phyloP scores from a whole-genome alignment of 2,888 invertebrate genomes.

The Acleris sparsana region DNA sequence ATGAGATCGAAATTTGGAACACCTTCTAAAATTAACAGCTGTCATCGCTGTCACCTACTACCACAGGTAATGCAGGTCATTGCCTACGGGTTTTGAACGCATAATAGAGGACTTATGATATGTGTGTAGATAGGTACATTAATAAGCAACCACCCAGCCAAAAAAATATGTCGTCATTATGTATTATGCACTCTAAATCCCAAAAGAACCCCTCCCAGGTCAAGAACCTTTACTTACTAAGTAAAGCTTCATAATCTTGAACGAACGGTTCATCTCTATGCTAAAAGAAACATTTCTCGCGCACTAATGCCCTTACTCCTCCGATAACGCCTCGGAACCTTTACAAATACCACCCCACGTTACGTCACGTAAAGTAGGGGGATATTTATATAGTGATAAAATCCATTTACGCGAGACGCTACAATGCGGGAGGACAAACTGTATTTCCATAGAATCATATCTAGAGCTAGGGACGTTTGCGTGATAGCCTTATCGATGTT shows the following conservation, averaged over 20 bases:
- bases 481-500: constrained; percentile 14
- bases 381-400: constrained; percentile 75
- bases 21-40: too few relatives aligned
- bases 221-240: background rate
- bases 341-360: constrained; percentile 14
- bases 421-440: constrained; percentile 78
- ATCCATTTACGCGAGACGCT: constrained; percentile 77
- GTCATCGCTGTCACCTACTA: too few relatives aligned
- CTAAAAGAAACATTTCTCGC: constrained; percentile 2
- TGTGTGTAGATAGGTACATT: too few relatives aligned
- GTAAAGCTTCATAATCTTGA: constrained; percentile 1
- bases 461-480: constrained; percentile 53
- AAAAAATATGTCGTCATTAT: too few relatives aligned
- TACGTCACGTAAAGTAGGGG: constrained; percentile 36
- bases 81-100: too few relatives aligned
- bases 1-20: too few relatives aligned
- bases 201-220: background rate
- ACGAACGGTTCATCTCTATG: constrained; percentile 1
- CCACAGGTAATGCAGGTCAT: too few relatives aligned
- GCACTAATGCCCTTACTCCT: background rate
- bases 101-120: too few relatives aligned
- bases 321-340: constrained; percentile 15
- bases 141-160: too few relatives aligned
- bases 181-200: too few relatives aligned
- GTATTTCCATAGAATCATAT: constrained; percentile 81